phyloP scores from a whole-genome alignment of 1,140 invertebrate species.

The Danaus melanippus region DNA sequence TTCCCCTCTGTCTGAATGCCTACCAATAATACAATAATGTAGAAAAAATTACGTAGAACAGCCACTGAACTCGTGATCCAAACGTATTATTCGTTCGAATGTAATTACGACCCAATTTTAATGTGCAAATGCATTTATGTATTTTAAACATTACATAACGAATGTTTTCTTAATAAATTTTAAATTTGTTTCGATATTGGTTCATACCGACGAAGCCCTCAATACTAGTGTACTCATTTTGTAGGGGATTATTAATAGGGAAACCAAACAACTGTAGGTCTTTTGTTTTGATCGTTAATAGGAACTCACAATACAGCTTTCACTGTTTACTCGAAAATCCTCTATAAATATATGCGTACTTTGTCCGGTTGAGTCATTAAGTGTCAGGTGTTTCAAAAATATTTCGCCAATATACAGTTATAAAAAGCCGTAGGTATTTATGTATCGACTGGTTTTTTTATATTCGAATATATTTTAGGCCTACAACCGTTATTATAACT shows the following conservation, averaged over 20 bases:
- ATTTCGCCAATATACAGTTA: constrained; percentile 15
- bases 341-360: background rate
- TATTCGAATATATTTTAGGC: background rate
- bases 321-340: background rate
- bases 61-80: too few species aligned
- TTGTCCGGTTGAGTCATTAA: background rate
- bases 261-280: constrained; percentile 13
- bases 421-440: background rate
- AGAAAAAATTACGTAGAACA: too few species aligned
- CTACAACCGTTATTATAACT: too few species aligned
- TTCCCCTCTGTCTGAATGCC: too few species aligned
- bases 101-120: too few species aligned
- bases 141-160: background rate
- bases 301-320: constrained; percentile 6
- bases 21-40: too few species aligned
- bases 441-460: constrained; percentile 17
- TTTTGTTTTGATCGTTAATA: constrained; percentile 14
- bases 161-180: background rate
- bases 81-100: too few species aligned
- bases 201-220: constrained; percentile 16
- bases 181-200: constrained; percentile 14
- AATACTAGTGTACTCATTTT: constrained; percentile 8
- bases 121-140: too few species aligned
- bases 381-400: constrained; percentile 4
- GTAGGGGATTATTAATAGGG: constrained; percentile 15